phyloP scores from a whole-genome alignment of 2,113 vertebrate species.

The Theristicus caerulescens region DNA sequence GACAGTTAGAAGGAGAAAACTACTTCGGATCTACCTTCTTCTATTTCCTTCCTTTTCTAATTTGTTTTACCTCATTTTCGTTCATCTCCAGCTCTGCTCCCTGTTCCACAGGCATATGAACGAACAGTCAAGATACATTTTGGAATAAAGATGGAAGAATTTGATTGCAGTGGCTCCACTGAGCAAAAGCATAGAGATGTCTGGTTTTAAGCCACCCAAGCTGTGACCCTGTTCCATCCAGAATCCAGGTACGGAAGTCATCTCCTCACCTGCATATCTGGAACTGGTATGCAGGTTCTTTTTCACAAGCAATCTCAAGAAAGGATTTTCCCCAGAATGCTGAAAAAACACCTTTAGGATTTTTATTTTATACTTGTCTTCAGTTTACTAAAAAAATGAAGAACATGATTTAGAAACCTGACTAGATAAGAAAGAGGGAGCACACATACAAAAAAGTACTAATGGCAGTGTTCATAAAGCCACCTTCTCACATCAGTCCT shows the following conservation, averaged over 20 bases:
- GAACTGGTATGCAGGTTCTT: neutral
- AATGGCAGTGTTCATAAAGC: neutral
- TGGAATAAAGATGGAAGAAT: neutral
- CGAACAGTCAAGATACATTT: neutral
- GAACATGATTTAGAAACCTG: neutral
- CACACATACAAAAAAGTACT: neutral
- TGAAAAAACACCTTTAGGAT: neutral
- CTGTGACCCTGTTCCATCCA: neutral
- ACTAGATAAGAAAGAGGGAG: neutral
- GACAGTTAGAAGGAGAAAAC: neutral
- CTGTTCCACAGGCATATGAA: neutral
- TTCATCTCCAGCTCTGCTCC: neutral
- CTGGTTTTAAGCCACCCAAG: neutral
- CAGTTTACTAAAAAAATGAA: neutral
- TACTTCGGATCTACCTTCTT: neutral
- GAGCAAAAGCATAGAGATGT: neutral
- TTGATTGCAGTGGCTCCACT: neutral
- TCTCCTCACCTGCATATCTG: neutral
- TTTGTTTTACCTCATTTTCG: neutral
- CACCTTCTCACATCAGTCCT: neutral
- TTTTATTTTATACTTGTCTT: neutral
- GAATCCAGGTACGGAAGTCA: neutral
- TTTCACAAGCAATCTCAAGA: neutral
- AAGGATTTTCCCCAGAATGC: neutral
- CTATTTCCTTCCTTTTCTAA: neutral